phyloP scores from a whole-genome alignment of 2,797 vertebrate genomes.

The Trematomus bernacchii region DNA sequence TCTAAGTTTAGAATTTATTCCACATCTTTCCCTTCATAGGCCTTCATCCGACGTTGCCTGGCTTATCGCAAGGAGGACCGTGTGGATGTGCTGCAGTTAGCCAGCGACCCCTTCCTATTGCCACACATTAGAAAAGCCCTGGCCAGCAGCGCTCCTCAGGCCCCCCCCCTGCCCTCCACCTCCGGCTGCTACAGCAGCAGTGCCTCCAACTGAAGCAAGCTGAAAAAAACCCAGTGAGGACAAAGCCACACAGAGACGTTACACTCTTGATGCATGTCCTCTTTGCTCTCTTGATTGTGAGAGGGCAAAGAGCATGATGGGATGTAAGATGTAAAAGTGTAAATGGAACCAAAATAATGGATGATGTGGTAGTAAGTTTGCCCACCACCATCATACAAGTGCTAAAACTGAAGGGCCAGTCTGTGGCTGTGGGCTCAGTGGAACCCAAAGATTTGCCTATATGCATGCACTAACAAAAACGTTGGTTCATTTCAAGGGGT shows the following conservation, averaged over 20 bases:
- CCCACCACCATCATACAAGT: slow-evolving; percentile 41
- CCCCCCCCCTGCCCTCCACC: slow-evolving; percentile 90
- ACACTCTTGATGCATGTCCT: slow-evolving; percentile 44
- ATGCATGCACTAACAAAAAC: slow-evolving; percentile 76
- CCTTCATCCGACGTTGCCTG: slow-evolving; percentile 94
- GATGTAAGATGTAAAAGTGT: slow-evolving; percentile 38
- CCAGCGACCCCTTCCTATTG: slow-evolving; percentile 92
- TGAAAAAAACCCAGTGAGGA: slow-evolving; percentile 31
- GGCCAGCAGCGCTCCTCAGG: slow-evolving; percentile 84
- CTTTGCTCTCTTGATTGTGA: slow-evolving; percentile 22
- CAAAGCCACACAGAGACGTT: slow-evolving; percentile 41
- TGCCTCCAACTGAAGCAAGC: slow-evolving; percentile 89
- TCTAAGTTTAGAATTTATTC: too few relatives aligned
- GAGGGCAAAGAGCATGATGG: slow-evolving; percentile 42
- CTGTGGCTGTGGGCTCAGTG: slow-evolving; percentile 65
- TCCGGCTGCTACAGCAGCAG: slow-evolving; percentile 93
- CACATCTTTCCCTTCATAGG: slow-evolving; percentile 75
- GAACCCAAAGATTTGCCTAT: slow-evolving; percentile 77
- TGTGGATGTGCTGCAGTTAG: slow-evolving; percentile 94
- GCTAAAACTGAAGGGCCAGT: slow-evolving; percentile 59
- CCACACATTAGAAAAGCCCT: slow-evolving; percentile 93
- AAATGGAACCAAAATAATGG: slow-evolving; percentile 58
- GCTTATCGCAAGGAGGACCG: slow-evolving; percentile 96
- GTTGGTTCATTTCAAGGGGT: slow-evolving; percentile 55
- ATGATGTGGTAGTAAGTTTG: slow-evolving; percentile 29